Conservation (phyloP, 2,888 invertebrate species). For the Cactoblastis cactorum region DNA sequence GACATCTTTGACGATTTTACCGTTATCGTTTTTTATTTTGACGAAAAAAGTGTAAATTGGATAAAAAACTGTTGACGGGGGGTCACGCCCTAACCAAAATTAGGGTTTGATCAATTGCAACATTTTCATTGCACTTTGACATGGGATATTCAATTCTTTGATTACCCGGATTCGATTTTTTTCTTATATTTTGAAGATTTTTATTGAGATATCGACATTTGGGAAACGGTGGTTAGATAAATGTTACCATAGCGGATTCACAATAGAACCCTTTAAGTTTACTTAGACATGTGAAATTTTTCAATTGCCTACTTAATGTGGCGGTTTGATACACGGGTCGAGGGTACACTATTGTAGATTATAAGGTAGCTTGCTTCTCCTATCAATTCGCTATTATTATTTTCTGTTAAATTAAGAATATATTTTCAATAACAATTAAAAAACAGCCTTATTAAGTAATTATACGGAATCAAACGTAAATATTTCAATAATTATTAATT, state of each 20-base stretch:
- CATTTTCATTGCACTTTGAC: conserved; percentile 75
- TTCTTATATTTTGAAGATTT: conserved; percentile 53
- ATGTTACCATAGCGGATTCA: conserved; percentile 50
- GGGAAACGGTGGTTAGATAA: conserved; percentile 67
- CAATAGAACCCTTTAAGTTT: conserved; percentile 59
- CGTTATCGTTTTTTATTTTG: conserved; percentile 61
- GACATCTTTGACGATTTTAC: conserved; percentile 60
- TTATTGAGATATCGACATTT: conserved; percentile 67
- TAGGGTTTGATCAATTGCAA: conserved; percentile 68
- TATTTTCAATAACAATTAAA: no score
- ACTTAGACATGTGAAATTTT: conserved; percentile 57
- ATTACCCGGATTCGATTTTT: conserved; percentile 56
- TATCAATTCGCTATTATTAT: no score
- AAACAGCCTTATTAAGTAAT: no score
- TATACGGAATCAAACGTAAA: no score
- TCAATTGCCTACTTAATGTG: conserved; percentile 23
- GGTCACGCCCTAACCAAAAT: conserved; percentile 75
- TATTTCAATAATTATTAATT: no score
- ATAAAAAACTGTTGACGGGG: conserved; percentile 73
- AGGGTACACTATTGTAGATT: no score
- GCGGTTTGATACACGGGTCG: neutral
- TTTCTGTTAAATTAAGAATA: no score
- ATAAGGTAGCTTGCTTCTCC: no score
- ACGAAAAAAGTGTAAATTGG: conserved; percentile 65
- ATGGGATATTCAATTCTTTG: conserved; percentile 62